Evolutionary conservation across 2,113 vertebrate genomes (phyloP), one percentile per base, ranked within the genome.

Genomic region (Pyxicephalus adspersus): DNA sequence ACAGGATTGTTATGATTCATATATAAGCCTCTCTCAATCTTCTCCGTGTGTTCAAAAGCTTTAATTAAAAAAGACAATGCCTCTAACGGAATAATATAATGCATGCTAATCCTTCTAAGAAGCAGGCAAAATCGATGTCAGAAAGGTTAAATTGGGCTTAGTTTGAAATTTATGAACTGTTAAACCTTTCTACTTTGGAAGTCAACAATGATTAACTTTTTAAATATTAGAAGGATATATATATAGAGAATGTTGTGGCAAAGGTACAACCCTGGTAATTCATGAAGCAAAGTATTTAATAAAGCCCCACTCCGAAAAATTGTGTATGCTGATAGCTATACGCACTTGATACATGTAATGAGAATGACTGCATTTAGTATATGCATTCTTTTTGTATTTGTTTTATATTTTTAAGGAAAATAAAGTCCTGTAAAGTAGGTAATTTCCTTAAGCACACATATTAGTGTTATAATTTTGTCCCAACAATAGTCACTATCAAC

Each of bases 51-150:
- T 63, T 73, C 68, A 73, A 73, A 51, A 72, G 68, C 77, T 63
- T 57, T 74, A 73, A 80, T 83, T 72, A 79, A 83, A 79, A 80
- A 77, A 83, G 64, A 67, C 83, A 64, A 57, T 79, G 72, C 64
- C 70, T 68, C 23, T 55, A 80, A 57, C 64, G 15, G 45, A 74
- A 54, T 68, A 68, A 75, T 64, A 76, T 80, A 68, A 80, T 80
- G 77, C 79, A 67, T 83, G 71, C 23, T 64, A 63, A 61, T 80
- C 77, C 45, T 75, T 75, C 61, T 82, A 66, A 82, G 80, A 75
- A 66, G 45, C 45, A 76, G 71, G 65, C 58, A 67, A 68, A 64
- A 80, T 64, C 60, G 45, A 67, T 75, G 61, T 67, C 64, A 68
- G 67, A 80, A 74, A 72, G 63, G 75, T 73, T 63, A 68, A 74